Conservation (phyloP, 2,888 invertebrate genomes). For the Omphaloscelis lunosa region DNA sequence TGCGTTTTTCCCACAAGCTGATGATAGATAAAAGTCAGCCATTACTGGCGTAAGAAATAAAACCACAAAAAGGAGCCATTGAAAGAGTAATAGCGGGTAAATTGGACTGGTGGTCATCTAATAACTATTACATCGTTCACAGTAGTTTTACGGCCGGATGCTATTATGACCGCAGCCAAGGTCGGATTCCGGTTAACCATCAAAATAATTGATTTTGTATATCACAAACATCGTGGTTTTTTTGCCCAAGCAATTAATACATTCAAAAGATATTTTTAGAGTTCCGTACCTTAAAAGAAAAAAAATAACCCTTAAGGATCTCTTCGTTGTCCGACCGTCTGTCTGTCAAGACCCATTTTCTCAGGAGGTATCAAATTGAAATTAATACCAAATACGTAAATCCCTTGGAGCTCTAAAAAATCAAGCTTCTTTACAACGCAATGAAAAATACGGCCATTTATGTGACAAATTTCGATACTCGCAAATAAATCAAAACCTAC, state of each 20-base stretch:
- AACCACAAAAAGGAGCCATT: slow-evolving; percentile 56
- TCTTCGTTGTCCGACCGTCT: no score
- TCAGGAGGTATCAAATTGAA: no score
- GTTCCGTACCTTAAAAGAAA: no score
- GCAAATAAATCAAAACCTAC: no score
- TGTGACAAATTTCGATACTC: no score
- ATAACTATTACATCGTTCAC: slow-evolving; percentile 63
- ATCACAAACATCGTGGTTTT: slow-evolving; percentile 34
- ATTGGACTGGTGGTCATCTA: slow-evolving; percentile 61
- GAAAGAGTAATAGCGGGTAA: slow-evolving; percentile 39
- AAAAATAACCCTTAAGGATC: no score
- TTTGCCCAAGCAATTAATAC: slow-evolving; percentile 5
- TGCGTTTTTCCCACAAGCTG: slow-evolving; percentile 46
- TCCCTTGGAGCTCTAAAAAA: no score
- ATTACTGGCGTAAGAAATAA: slow-evolving; percentile 49
- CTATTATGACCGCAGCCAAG: slow-evolving; percentile 60
- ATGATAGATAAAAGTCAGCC: slow-evolving; percentile 36
- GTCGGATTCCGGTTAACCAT: slow-evolving; percentile 55
- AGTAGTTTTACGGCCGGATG: slow-evolving; percentile 65
- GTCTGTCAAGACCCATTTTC: no score
- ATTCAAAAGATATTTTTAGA: neutral
- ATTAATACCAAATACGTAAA: no score
- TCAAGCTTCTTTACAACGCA: no score
- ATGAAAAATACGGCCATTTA: no score
- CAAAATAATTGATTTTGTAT: slow-evolving; percentile 59